Percentiles rank a stretch among this genome's conserved stretches.
Conservation (phyloP, 2,888 invertebrate species). For the Graphium colonna region DNA sequence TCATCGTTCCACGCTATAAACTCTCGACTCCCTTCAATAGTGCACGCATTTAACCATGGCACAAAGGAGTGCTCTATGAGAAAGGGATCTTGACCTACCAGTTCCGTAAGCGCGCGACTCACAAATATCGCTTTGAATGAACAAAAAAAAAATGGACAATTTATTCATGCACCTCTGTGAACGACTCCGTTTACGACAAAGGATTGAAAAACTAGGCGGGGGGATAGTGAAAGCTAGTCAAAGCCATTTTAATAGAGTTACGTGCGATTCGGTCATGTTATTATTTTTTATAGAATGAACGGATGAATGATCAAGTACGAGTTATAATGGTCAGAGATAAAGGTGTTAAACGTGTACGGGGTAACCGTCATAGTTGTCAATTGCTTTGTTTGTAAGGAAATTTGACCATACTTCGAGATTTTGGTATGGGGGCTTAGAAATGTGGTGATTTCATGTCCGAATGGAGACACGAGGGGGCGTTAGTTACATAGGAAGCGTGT, state of each 20-base stretch:
- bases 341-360: background rate
- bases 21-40: constrained; percentile 64
- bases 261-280: constrained; percentile 60
- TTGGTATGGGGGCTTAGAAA: no score
- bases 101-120: constrained; percentile 69
- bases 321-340: constrained; percentile 35
- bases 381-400: no score
- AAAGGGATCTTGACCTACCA: constrained; percentile 79
- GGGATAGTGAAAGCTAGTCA: constrained; percentile 77
- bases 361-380: no score
- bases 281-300: constrained; percentile 47
- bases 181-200: constrained; percentile 67
- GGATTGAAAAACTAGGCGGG: constrained; percentile 77
- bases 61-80: constrained; percentile 76
- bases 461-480: constrained; percentile 5
- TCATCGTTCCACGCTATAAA: constrained; percentile 31
- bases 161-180: constrained; percentile 77
- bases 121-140: constrained; percentile 52
- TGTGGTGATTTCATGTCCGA: constrained; percentile 3
- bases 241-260: constrained; percentile 73
- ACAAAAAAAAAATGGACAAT: no score
- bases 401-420: no score
- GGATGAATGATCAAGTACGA: no score
- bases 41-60: constrained; percentile 70
- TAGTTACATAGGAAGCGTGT: constrained; percentile 9